phyloP scores from a whole-genome alignment of 2,888 invertebrate genomes.

The Cerastis leucographa region DNA sequence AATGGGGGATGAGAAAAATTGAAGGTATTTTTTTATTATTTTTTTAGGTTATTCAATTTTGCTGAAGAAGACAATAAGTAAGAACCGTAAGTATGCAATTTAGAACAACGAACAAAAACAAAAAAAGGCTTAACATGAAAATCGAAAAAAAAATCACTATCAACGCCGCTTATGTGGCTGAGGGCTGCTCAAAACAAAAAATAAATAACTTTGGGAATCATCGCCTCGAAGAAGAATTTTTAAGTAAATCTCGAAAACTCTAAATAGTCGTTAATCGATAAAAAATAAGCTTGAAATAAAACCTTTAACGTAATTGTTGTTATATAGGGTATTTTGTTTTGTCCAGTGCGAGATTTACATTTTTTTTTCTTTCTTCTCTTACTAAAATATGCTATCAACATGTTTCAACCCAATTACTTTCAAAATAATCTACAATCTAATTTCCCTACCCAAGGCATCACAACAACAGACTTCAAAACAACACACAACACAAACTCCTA shows the following conservation, averaged over 20 bases:
- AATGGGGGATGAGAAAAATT: not conserved
- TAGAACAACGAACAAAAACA: no score
- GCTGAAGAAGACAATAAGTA: not conserved
- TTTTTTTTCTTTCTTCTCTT: no score
- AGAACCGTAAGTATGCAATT: not conserved
- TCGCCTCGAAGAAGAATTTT: not conserved
- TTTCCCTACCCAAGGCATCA: not conserved
- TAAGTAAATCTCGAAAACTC: not conserved
- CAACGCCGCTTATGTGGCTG: no score
- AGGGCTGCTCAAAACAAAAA: no score
- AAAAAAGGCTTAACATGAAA: not conserved
- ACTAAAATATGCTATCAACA: no score
- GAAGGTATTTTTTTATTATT: not conserved
- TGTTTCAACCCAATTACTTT: no score
- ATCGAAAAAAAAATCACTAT: no score
- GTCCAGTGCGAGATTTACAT: no score
- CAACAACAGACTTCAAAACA: constrained; percentile 26
- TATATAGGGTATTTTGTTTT: no score
- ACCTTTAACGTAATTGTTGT: no score
- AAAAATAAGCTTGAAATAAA: not conserved
- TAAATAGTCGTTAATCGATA: not conserved
- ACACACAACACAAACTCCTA: constrained; percentile 12
- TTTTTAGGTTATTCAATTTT: not conserved
- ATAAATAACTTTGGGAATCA: no score
- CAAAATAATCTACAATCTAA: not conserved